Conservation (phyloP, 2,797 vertebrate species). For the Pantherophis vulpinus region DNA sequence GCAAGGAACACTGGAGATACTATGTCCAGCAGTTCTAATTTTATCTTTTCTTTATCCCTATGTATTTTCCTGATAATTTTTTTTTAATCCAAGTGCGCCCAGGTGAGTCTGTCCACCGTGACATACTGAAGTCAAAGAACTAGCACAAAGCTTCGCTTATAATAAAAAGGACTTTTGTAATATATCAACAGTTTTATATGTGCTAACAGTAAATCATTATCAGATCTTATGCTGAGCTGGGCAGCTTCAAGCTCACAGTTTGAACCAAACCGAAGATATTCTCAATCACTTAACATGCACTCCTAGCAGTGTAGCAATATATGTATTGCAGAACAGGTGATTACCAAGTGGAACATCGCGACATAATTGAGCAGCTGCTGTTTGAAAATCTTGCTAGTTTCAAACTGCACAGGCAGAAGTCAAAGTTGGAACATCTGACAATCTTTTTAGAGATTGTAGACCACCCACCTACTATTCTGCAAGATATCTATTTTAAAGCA, state of each 20-base stretch:
- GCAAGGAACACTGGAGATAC: neutral
- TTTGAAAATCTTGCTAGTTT: slow-evolving; percentile 22
- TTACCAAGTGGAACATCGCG: slow-evolving; percentile 21
- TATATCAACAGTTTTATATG: neutral
- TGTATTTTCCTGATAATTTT: neutral
- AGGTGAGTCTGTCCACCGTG: neutral
- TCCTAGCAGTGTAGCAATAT: neutral
- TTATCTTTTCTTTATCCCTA: neutral
- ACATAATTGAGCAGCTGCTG: slow-evolving; percentile 25
- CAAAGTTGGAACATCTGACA: slow-evolving; percentile 21
- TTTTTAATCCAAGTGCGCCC: neutral
- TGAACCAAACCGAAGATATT: neutral
- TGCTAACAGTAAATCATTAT: neutral
- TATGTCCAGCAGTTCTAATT: neutral
- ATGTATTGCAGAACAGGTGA: slow-evolving; percentile 20
- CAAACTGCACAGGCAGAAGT: slow-evolving; percentile 3
- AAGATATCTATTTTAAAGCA: slow-evolving; percentile 5
- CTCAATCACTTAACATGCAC: neutral
- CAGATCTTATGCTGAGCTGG: neutral
- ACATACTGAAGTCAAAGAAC: neutral
- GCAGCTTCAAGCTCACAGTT: neutral
- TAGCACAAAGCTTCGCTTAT: neutral
- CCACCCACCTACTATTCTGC: slow-evolving; percentile 22
- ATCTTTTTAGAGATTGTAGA: slow-evolving; percentile 1
- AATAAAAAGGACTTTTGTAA: neutral